A percentile compares a stretch with the other conserved stretches of the same genome.
Evolutionary conservation across 2,113 vertebrate species (phyloP).

Genomic region (Epinephelus lanceolatus): DNA sequence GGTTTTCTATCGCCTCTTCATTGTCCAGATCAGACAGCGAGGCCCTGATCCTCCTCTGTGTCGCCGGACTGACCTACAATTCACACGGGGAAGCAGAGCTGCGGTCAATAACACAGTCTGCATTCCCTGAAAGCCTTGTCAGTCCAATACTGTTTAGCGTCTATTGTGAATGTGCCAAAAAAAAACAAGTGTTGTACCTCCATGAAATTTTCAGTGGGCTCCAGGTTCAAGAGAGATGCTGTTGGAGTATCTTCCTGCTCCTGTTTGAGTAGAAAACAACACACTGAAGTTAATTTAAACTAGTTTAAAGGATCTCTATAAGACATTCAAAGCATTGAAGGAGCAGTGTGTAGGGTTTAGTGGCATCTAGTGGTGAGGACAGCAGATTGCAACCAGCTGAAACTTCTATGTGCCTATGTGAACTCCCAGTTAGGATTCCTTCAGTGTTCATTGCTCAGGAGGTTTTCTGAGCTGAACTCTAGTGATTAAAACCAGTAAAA

Average conservation of each 20-base stretch:
- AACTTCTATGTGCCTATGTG: too few relatives aligned
- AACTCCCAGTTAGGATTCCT: too few relatives aligned
- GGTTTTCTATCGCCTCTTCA: conserved; percentile 91
- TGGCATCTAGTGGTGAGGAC: too few relatives aligned
- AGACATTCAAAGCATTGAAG: too few relatives aligned
- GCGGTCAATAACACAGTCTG: conserved; percentile 3
- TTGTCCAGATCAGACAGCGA: conserved; percentile 94
- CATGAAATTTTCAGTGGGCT: conserved; percentile 83
- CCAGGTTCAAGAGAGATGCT: conserved; percentile 84
- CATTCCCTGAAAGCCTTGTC: background rate
- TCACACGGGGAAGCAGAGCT: conserved; percentile 4
- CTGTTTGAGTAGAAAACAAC: conserved; percentile 74
- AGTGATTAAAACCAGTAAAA: too few relatives aligned
- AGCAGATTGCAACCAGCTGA: too few relatives aligned
- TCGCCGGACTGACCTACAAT: conserved; percentile 87
- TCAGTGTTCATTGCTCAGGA: too few relatives aligned
- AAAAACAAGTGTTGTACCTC: conserved; percentile 81
- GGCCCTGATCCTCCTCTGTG: conserved; percentile 88
- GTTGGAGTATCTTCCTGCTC: conserved; percentile 87
- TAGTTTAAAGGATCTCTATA: background rate
- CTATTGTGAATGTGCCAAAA: background rate
- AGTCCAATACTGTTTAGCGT: background rate
- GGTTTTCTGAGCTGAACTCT: too few relatives aligned
- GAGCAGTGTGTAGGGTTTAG: too few relatives aligned
- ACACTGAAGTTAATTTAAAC: conserved; percentile 1